phyloP scores from a whole-genome alignment of 2,113 vertebrate species.

The zebrafish (Danio rerio) region DNA sequence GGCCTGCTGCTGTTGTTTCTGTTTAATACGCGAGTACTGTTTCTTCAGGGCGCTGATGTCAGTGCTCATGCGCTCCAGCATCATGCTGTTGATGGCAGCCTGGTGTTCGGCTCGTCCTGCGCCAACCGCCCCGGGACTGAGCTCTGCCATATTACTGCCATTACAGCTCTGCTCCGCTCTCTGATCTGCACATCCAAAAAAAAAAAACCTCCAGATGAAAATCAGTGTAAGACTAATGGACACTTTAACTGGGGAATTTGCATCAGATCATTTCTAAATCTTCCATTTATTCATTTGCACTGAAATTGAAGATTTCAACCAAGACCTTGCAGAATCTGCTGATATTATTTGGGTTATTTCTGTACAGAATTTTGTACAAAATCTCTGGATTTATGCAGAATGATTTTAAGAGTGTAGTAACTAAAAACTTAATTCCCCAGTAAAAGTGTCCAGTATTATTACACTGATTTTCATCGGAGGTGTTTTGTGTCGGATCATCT shows the following conservation, averaged over 20 bases:
- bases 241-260: background rate
- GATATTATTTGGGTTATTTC: too few relatives aligned
- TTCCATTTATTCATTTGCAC: background rate
- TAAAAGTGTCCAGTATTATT: too few relatives aligned
- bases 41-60: conserved; percentile 92
- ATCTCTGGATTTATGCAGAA: too few relatives aligned
- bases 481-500: too few relatives aligned
- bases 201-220: background rate
- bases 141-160: conserved; percentile 87
- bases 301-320: background rate
- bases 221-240: background rate
- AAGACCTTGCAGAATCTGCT: too few relatives aligned
- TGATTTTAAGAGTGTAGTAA: too few relatives aligned
- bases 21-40: conserved; percentile 93
- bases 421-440: too few relatives aligned
- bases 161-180: conserved; percentile 80
- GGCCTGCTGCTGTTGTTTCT: conserved; percentile 92
- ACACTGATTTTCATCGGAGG: too few relatives aligned
- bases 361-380: too few relatives aligned
- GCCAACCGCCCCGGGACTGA: conserved; percentile 93
- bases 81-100: conserved; percentile 95
- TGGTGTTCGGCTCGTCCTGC: conserved; percentile 89
- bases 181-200: conserved; percentile 76
- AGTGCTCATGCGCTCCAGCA: conserved; percentile 98
- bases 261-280: background rate